Evolutionary conservation across 2,797 vertebrate genomes (phyloP).

Genomic region (Pelobates cultripes): DNA sequence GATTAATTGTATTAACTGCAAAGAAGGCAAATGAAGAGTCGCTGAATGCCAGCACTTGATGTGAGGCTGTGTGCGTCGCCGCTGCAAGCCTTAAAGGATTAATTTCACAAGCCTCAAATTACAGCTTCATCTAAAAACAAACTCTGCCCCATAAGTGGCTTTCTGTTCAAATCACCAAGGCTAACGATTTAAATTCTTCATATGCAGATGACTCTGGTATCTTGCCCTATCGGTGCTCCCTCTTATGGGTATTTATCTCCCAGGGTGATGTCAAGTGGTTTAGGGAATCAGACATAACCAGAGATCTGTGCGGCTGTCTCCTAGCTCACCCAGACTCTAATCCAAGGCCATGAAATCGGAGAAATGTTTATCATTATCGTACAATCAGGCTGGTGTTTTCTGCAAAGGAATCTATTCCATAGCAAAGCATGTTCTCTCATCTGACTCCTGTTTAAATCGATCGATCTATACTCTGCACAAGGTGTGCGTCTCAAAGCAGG

Average conservation of each 20-base stretch:
- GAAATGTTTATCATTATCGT: no score
- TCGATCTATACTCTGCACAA: no score
- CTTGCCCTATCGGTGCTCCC: conserved; percentile 73
- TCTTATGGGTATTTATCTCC: conserved; percentile 68
- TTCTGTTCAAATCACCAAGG: conserved; percentile 92
- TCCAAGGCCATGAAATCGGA: background rate
- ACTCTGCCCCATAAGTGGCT: conserved; percentile 97
- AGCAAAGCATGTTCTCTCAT: no score
- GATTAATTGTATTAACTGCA: conserved; percentile 68
- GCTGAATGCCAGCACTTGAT: conserved; percentile 65
- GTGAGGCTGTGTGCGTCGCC: conserved; percentile 67
- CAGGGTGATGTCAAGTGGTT: conserved; percentile 59
- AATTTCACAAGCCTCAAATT: conserved; percentile 89
- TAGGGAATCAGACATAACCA: conserved; percentile 46
- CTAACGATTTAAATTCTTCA: conserved; percentile 93
- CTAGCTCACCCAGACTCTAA: background rate
- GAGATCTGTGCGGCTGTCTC: background rate
- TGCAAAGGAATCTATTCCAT: no score
- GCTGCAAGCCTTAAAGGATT: conserved; percentile 88
- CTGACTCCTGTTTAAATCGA: no score
- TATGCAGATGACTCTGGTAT: conserved; percentile 87
- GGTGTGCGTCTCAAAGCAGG: no score
- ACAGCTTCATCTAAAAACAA: conserved; percentile 97
- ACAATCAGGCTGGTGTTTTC: no score
- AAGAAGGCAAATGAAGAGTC: conserved; percentile 39